Percentiles rank a stretch among this genome's conserved stretches.
phyloP scores from a whole-genome alignment of 2,113 vertebrate genomes.

The Zosterops borbonicus region DNA sequence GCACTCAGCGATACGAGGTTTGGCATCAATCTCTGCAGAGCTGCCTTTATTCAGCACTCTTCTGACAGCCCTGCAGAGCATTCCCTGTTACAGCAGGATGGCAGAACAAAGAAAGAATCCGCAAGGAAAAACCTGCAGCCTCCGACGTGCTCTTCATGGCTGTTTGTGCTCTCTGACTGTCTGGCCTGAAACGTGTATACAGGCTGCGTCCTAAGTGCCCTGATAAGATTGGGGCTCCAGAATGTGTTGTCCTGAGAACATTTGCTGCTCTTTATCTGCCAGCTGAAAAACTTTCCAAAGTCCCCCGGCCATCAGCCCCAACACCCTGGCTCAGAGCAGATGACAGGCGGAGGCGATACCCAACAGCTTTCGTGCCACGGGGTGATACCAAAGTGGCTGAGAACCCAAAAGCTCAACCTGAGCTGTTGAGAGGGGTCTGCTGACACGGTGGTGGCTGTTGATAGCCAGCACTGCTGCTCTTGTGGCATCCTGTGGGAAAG shows the following conservation, averaged over 20 bases:
- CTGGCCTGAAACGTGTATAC: constrained; percentile 49
- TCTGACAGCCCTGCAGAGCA: not conserved
- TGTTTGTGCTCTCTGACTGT: not conserved
- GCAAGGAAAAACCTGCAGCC: not conserved
- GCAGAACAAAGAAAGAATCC: not conserved
- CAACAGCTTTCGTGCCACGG: constrained; percentile 42
- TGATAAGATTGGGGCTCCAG: constrained; percentile 70
- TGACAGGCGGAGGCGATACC: constrained; percentile 61
- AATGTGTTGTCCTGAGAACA: constrained; percentile 70
- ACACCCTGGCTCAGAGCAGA: constrained; percentile 67
- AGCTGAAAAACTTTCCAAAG: constrained; percentile 68
- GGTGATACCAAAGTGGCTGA: constrained; percentile 30
- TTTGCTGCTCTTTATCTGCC: constrained; percentile 61
- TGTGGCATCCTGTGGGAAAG: not conserved
- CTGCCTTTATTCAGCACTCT: not conserved
- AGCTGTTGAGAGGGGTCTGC: constrained; percentile 43
- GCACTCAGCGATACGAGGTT: not conserved
- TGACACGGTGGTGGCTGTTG: constrained; percentile 19
- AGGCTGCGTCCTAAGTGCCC: constrained; percentile 62
- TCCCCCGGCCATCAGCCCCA: constrained; percentile 46
- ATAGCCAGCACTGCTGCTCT: not conserved
- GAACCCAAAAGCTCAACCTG: constrained; percentile 29
- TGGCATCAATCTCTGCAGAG: constrained; percentile 3
- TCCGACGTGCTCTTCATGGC: not conserved
- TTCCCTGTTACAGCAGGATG: not conserved